Base-by-base conservation (phyloP, 2,797 vertebrate genomes). In the Halcyon badia region DNA sequence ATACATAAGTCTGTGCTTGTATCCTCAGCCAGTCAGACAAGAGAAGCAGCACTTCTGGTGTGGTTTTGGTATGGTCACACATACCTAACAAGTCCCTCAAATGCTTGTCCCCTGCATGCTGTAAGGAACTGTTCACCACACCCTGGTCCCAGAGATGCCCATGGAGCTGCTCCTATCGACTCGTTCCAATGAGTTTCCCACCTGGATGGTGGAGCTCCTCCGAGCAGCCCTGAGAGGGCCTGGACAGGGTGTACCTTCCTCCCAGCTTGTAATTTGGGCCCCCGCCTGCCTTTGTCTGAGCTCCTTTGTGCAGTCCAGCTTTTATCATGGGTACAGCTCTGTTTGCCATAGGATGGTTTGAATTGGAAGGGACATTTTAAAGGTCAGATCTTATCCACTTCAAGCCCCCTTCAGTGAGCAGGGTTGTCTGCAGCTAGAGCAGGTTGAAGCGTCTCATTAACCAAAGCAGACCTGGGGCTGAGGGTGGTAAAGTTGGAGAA, bases 231-330 rank as follows among this genome's bases (percentile, higher is more conserved):
- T 31, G 31, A 41, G 33, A 56, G 19, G 35, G 26, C 54, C 48
- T 1, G 2, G 31, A 25, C 37, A 26, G 21, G 10, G 39, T 17
- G 31, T n/a, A 35, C 35, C 41, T 78, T 56, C 46, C 78, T 87
- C 44, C 26, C 44, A 37, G 39, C 18, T 14, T 3, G 0, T 28
- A 41, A 58, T 46, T 60, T 1, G 0, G n/a, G 44, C 26, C 44
- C 49, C 62, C 3, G 9, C 61, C 51, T n/a, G 33, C 69, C 68
- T 51, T 64, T 30, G 2, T 56, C 44, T 0, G 2, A 11, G 33
- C 41, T 46, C 9, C 51, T 54, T 42, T 16, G 18, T 12, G 39
- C 30, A 17, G 66, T 57, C 10, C 61, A 41, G 56, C 49, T 58
- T 87, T 46, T 25, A 20, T 16, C 58, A 6, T 35, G 14, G 4